A percentile compares a stretch with the other conserved stretches of the same genome.
Evolutionary conservation across 2,888 invertebrate species (phyloP).

Genomic region (Agrenia bidenticulata): DNA sequence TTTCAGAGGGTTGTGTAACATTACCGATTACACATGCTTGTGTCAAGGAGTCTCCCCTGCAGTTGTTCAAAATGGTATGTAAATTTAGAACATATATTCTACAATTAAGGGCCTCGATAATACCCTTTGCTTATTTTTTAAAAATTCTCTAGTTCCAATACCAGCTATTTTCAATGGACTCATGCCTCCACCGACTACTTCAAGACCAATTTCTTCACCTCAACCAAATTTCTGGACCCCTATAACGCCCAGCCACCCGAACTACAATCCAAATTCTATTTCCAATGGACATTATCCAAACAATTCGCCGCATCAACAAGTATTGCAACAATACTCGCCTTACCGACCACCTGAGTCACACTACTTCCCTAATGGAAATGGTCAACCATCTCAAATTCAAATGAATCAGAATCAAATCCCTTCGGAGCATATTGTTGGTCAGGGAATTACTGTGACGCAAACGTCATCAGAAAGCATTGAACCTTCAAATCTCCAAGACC

Average conservation of each 20-base stretch:
- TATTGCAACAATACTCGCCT: slow-evolving; percentile 13
- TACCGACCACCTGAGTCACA: slow-evolving; percentile 20
- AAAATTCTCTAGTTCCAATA: slow-evolving; percentile 28
- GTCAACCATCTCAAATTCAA: neutral
- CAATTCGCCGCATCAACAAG: slow-evolving; percentile 7
- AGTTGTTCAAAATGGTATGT: slow-evolving; percentile 37
- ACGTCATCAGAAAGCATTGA: no score
- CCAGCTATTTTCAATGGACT: slow-evolving; percentile 27
- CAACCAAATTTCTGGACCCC: slow-evolving; percentile 1
- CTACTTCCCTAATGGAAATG: neutral
- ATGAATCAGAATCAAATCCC: slow-evolving; percentile 7
- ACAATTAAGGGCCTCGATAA: neutral
- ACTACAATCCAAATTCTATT: slow-evolving; percentile 4
- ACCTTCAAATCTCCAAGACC: neutral
- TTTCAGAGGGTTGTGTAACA: slow-evolving; percentile 40
- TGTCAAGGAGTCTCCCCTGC: slow-evolving; percentile 43
- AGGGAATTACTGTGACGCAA: slow-evolving; percentile 16
- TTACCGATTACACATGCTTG: slow-evolving; percentile 34
- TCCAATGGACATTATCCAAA: neutral
- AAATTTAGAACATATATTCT: neutral
- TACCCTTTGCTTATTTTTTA: slow-evolving; percentile 8
- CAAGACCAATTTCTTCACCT: neutral
- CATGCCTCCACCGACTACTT: slow-evolving; percentile 8
- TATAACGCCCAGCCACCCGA: neutral
- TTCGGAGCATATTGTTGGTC: slow-evolving; percentile 12